These are phyloP conservation scores for Aphelinus certus DNA, from an alignment of 1,140 invertebrate species.

Conservation along the genomic window DNA sequence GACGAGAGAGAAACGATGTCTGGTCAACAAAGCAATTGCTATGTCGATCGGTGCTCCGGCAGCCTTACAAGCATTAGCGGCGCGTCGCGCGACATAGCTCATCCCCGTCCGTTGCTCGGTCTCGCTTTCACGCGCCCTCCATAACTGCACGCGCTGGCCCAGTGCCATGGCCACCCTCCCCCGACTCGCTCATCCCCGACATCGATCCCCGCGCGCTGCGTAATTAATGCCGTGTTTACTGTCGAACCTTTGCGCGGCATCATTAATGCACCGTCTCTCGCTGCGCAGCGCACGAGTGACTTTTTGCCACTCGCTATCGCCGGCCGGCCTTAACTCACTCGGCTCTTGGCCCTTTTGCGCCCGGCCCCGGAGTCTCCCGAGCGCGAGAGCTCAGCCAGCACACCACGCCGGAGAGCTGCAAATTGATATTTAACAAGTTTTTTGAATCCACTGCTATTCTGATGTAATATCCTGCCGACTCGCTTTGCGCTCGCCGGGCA, in stretches of 20 bases:
- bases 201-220: constrained; percentile 15
- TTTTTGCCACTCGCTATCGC: too few relatives aligned
- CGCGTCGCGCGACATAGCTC: background rate
- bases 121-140: background rate
- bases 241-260: constrained; percentile 8
- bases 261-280: constrained; percentile 18
- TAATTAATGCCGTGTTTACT: constrained; percentile 20
- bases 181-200: background rate
- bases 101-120: background rate
- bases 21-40: constrained; percentile 29
- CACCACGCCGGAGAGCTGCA: too few relatives aligned
- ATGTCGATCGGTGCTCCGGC: background rate
- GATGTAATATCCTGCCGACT: too few relatives aligned
- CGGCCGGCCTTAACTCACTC: too few relatives aligned
- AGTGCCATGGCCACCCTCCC: constrained; percentile 1
- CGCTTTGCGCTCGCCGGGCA: too few relatives aligned
- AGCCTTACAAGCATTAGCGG: background rate
- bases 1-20: background rate
- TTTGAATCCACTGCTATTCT: too few relatives aligned
- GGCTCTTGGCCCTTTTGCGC: too few relatives aligned
- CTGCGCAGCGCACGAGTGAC: too few relatives aligned
- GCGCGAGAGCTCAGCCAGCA: too few relatives aligned
- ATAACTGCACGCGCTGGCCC: background rate
- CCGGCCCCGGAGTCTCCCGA: too few relatives aligned
- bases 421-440: too few relatives aligned